phyloP scores from a whole-genome alignment of 1,140 invertebrate genomes.

The Leptinotarsa texana region DNA sequence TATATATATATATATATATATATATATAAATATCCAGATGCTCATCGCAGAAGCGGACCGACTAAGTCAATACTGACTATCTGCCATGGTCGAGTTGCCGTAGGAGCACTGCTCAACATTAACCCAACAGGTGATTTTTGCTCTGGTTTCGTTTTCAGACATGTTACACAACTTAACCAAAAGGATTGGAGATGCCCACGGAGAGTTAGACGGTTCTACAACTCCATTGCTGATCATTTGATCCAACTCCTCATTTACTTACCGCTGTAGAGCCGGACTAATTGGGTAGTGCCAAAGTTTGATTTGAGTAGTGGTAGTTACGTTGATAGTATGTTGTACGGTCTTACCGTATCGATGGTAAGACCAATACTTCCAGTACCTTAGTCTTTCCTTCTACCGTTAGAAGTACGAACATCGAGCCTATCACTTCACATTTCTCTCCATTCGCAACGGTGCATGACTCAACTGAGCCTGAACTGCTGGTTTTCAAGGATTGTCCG shows the following conservation, averaged over 20 bases:
- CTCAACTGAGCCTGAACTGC: neutral
- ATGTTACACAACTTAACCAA: too few species aligned
- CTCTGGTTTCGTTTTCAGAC: conserved; percentile 43
- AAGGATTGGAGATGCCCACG: conserved; percentile 42
- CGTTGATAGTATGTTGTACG: neutral
- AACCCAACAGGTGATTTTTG: conserved; percentile 35
- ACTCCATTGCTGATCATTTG: conserved; percentile 20
- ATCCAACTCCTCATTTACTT: neutral
- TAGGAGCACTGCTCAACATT: conserved; percentile 32
- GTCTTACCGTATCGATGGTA: neutral
- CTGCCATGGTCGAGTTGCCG: conserved; percentile 37
- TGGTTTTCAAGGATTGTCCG: neutral
- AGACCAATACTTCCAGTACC: neutral
- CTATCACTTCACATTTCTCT: conserved; percentile 9
- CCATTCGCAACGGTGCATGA: conserved; percentile 18
- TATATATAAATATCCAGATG: conserved; percentile 42
- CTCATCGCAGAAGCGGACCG: conserved; percentile 42
- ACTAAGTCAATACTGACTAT: conserved; percentile 44
- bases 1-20: too few species aligned
- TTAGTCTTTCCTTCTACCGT: neutral
- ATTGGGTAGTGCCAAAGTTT: neutral
- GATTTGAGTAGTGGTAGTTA: neutral
- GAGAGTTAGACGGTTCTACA: conserved; percentile 18
- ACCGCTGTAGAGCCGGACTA: too few species aligned
- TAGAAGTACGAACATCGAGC: neutral